These are phyloP conservation scores for Acheta domesticus DNA, from an alignment of 2,888 invertebrate genomes.

Conservation along the genomic window DNA sequence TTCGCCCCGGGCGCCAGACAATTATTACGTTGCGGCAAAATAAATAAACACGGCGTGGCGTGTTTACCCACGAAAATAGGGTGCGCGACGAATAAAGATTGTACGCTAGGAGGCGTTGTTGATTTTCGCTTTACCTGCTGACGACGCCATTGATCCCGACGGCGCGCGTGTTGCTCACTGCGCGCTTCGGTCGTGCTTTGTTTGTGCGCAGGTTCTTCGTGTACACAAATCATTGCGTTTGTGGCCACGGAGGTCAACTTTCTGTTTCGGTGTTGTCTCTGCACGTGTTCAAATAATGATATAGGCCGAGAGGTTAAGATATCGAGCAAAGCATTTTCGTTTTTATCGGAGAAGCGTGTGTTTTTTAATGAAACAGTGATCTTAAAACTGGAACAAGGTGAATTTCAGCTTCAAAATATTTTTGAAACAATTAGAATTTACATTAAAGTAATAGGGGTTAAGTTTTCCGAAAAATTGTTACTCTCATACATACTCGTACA, in stretches of 20 bases:
- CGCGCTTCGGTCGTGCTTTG: background rate
- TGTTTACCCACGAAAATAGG: conserved; percentile 22
- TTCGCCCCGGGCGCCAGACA: background rate
- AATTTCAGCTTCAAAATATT: too few relatives aligned
- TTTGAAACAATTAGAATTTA: too few relatives aligned
- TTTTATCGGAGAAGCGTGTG: too few relatives aligned
- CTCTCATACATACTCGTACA: too few relatives aligned
- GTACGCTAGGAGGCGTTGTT: conserved; percentile 20
- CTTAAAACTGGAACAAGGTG: too few relatives aligned
- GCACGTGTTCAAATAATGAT: too few relatives aligned
- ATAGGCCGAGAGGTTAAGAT: too few relatives aligned
- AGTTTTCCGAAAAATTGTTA: too few relatives aligned
- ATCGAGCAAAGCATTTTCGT: too few relatives aligned
- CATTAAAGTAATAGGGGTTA: too few relatives aligned
- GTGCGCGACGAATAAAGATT: conserved; percentile 18
- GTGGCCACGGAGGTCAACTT: background rate
- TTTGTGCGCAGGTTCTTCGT: background rate
- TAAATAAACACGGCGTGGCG: conserved; percentile 19
- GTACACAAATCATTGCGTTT: background rate
- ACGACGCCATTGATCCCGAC: background rate
- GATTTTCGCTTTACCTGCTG: conserved; percentile 23
- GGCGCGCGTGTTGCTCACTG: background rate
- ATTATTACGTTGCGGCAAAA: background rate
- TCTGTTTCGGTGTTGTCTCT: too few relatives aligned
- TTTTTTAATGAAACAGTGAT: too few relatives aligned